phyloP scores from a whole-genome alignment of 2,113 vertebrate species.

The Equus quagga region DNA sequence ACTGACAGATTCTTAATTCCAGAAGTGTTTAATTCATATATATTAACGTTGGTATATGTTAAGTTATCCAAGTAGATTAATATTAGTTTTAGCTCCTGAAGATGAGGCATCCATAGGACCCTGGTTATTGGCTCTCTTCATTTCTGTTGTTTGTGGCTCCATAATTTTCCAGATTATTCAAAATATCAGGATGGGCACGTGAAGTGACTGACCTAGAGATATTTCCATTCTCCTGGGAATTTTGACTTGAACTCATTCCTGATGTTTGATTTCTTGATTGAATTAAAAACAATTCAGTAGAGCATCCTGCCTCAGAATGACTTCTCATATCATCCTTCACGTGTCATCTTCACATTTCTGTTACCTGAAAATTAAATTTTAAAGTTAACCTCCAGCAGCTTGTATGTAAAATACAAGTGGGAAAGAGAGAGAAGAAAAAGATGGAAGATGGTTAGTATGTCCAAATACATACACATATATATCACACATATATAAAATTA shows the following conservation, averaged over 20 bases:
- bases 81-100: conserved; percentile 83
- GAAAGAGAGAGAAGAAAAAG: no score
- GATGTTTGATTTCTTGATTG: conserved; percentile 79
- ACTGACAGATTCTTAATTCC: no score
- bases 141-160: conserved; percentile 97
- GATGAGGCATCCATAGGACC: conserved; percentile 96
- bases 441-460: no score
- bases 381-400: no score
- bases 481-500: no score
- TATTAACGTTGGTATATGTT: no score
- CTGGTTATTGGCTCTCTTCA: conserved; percentile 96
- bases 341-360: conserved; percentile 77
- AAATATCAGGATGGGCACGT: conserved; percentile 99
- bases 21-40: no score
- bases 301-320: conserved; percentile 85
- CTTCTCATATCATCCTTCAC: conserved; percentile 78
- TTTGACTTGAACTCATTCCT: conserved; percentile 85
- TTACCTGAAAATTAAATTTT: no score
- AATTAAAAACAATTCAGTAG: conserved; percentile 79
- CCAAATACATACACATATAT: no score
- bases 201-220: conserved; percentile 83
- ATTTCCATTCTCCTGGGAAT: conserved; percentile 84
- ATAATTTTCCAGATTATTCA: conserved; percentile 99
- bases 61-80: no score
- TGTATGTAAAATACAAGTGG: no score